Conservation (phyloP, 2,888 invertebrate species). For the Stenotaenia linearis region DNA sequence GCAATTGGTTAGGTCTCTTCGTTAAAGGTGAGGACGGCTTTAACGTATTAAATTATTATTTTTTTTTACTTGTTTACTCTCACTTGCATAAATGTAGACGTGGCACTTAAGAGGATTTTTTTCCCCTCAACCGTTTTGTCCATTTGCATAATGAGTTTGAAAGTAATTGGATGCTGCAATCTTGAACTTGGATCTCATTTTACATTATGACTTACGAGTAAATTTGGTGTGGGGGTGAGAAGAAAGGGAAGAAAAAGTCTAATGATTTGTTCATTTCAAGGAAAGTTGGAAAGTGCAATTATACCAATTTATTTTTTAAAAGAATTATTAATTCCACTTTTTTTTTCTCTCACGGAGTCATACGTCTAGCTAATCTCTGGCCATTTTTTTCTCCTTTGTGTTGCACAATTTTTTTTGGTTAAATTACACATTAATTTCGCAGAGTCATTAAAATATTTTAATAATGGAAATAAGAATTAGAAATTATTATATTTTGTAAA, state of each 20-base stretch:
- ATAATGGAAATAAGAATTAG: not conserved
- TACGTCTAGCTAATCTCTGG: not conserved
- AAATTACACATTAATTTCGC: not conserved
- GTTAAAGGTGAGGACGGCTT: conserved; percentile 24
- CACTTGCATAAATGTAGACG: not conserved
- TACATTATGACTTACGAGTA: not conserved
- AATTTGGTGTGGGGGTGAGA: not conserved
- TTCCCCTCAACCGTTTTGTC: not conserved
- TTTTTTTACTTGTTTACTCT: not conserved
- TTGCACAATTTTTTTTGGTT: not conserved
- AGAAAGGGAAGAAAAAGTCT: not conserved
- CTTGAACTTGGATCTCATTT: conserved; percentile 1
- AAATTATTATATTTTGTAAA: not conserved
- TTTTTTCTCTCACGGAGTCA: not conserved
- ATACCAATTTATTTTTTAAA: not conserved
- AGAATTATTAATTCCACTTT: not conserved
- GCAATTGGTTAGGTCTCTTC: conserved; percentile 18
- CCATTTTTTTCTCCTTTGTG: not conserved
- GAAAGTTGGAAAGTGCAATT: not conserved
- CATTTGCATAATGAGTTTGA: conserved; percentile 16
- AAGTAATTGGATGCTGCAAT: conserved; percentile 10
- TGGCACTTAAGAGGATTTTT: not conserved
- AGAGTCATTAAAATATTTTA: not conserved
- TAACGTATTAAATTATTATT: not conserved
- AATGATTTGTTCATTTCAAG: not conserved